These are phyloP conservation scores for Tiliqua scincoides DNA, from an alignment of 2,113 vertebrate species.

Conservation along the genomic window DNA sequence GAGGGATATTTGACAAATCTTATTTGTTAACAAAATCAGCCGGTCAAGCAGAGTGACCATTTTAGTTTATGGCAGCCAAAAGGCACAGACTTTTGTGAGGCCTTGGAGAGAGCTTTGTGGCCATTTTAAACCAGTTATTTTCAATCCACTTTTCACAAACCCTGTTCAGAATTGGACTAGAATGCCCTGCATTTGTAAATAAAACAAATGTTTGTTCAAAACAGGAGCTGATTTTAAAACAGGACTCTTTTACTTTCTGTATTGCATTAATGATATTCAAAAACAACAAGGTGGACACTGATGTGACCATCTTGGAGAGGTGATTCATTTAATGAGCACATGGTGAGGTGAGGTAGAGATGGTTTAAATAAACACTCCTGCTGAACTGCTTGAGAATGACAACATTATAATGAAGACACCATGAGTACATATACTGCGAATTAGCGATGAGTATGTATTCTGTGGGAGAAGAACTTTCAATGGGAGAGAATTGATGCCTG, in stretches of 20 bases:
- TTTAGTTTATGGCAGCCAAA: neutral
- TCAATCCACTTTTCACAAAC: neutral
- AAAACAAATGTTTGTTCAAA: neutral
- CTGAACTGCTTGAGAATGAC: too few relatives aligned
- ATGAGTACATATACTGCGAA: too few relatives aligned
- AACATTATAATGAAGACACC: too few relatives aligned
- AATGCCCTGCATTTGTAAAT: neutral
- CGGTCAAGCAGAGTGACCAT: neutral
- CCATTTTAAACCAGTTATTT: neutral
- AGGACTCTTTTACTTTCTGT: neutral
- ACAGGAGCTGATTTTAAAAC: neutral
- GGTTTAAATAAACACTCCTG: neutral
- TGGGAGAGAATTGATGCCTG: neutral
- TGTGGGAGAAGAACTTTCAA: too few relatives aligned
- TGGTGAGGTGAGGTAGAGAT: neutral
- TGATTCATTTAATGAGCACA: too few relatives aligned
- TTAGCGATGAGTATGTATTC: neutral
- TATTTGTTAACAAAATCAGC: neutral
- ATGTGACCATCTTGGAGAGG: neutral
- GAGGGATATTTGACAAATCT: neutral
- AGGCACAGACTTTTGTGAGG: neutral
- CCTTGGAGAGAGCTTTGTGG: neutral
- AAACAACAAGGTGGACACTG: neutral
- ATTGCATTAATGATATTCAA: neutral
- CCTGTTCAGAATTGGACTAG: neutral